These are phyloP conservation scores for Bimastos eiseni DNA, from an alignment of 2,888 invertebrate species.

Conservation along the genomic window DNA sequence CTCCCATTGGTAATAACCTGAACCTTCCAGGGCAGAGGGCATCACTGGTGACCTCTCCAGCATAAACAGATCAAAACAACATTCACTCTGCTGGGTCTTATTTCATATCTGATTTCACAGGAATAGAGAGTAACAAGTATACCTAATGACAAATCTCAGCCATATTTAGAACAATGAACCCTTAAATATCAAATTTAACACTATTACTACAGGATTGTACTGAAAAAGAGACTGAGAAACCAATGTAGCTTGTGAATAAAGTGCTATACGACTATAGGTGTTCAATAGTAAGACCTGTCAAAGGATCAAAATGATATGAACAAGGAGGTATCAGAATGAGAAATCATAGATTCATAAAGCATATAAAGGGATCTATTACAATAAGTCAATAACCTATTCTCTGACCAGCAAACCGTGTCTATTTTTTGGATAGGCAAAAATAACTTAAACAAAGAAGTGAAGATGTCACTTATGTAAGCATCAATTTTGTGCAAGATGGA, in stretches of 20 bases:
- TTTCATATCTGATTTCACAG: background rate
- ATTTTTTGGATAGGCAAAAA: no score
- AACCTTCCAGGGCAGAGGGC: background rate
- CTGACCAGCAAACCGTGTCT: background rate
- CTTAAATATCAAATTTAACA: background rate
- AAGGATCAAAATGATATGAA: background rate
- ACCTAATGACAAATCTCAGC: background rate
- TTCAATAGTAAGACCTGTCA: background rate
- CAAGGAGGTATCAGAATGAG: background rate
- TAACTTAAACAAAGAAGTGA: no score
- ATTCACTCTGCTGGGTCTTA: background rate
- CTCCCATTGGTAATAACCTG: background rate
- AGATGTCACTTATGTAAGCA: no score
- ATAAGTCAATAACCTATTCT: background rate
- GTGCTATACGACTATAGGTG: no score
- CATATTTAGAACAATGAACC: background rate
- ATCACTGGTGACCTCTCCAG: background rate
- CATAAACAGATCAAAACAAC: background rate
- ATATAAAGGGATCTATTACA: background rate
- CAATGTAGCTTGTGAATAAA: no score
- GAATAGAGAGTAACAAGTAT: background rate
- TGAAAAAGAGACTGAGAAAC: no score
- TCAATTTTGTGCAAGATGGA: no score
- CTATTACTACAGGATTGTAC: no score
- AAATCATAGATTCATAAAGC: background rate